These are phyloP conservation scores for Drosophila melanosoma DNA, from an alignment of 2,888 invertebrate genomes.

Conservation along the genomic window DNA sequence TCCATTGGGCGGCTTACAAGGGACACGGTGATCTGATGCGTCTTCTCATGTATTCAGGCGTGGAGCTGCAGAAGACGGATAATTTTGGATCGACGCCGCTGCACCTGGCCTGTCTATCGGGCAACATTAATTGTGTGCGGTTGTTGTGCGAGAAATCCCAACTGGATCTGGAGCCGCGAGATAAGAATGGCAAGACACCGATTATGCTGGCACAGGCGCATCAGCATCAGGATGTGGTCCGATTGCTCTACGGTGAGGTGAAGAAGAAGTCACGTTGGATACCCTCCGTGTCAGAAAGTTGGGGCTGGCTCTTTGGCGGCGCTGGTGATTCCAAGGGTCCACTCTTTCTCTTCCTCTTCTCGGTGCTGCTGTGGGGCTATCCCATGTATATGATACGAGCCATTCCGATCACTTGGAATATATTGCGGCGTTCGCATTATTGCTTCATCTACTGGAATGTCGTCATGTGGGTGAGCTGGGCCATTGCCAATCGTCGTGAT, in stretches of 20 bases:
- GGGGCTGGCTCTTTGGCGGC: constrained; percentile 95
- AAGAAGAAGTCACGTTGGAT: constrained; percentile 94
- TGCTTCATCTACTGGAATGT: constrained; percentile 96
- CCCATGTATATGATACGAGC: constrained; percentile 96
- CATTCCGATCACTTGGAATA: constrained; percentile 95
- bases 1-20: constrained; percentile 98
- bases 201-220: constrained; percentile 95
- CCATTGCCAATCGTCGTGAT: constrained; percentile 94
- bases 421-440: constrained; percentile 93
- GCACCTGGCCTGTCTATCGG: constrained; percentile 95
- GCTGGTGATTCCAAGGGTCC: constrained; percentile 96
- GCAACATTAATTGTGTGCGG: constrained; percentile 94
- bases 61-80: constrained; percentile 94
- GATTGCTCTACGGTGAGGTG: constrained; percentile 92
- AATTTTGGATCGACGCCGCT: constrained; percentile 96
- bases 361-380: constrained; percentile 95
- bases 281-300: constrained; percentile 94
- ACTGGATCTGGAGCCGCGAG: constrained; percentile 93
- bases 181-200: constrained; percentile 97
- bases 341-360: constrained; percentile 92
- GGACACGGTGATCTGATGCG: constrained; percentile 95
- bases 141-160: constrained; percentile 96
- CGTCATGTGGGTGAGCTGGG: constrained; percentile 97
- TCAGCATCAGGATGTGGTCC: constrained; percentile 93
- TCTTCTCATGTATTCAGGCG: constrained; percentile 95